phyloP scores from a whole-genome alignment of 2,113 vertebrate genomes.

The Sisor rabdophorus region DNA sequence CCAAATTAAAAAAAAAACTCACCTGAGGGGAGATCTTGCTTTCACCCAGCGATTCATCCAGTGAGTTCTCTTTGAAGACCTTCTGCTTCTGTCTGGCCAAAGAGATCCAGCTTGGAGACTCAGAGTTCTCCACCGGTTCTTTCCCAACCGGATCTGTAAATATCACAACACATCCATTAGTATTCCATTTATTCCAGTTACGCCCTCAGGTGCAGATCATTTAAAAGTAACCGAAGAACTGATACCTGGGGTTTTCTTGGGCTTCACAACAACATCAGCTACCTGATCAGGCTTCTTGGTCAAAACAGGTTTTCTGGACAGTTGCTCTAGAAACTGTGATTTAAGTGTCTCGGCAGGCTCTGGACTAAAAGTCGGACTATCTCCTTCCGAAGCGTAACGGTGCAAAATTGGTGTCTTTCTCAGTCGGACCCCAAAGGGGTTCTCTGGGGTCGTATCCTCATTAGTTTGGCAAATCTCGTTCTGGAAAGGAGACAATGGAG shows the following conservation, averaged over 20 bases:
- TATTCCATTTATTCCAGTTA: background rate
- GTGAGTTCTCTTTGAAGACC: conserved; percentile 66
- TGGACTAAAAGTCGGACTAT: conserved; percentile 29
- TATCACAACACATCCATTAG: conserved; percentile 8
- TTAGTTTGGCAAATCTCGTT: conserved; percentile 41
- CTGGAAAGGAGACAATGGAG: background rate
- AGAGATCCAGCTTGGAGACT: conserved; percentile 78
- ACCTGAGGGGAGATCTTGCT: conserved; percentile 52
- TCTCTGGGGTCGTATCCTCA: conserved; percentile 62
- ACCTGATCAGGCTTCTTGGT: conserved; percentile 55
- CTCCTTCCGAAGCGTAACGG: conserved; percentile 67
- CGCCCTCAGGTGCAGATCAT: background rate
- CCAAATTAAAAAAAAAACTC: background rate
- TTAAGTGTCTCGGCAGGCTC: conserved; percentile 27
- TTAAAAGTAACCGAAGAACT: background rate
- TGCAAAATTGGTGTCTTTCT: conserved; percentile 72
- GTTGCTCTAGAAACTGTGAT: background rate
- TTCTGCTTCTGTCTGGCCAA: conserved; percentile 79
- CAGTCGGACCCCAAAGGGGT: conserved; percentile 77
- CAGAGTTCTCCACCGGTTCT: conserved; percentile 40
- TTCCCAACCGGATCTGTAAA: conserved; percentile 51
- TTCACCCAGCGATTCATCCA: conserved; percentile 57
- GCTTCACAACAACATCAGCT: conserved; percentile 60
- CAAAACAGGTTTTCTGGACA: conserved; percentile 55
- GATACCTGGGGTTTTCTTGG: conserved; percentile 60